phyloP scores from a whole-genome alignment of 2,113 vertebrate genomes.

The Cololabis saira region DNA sequence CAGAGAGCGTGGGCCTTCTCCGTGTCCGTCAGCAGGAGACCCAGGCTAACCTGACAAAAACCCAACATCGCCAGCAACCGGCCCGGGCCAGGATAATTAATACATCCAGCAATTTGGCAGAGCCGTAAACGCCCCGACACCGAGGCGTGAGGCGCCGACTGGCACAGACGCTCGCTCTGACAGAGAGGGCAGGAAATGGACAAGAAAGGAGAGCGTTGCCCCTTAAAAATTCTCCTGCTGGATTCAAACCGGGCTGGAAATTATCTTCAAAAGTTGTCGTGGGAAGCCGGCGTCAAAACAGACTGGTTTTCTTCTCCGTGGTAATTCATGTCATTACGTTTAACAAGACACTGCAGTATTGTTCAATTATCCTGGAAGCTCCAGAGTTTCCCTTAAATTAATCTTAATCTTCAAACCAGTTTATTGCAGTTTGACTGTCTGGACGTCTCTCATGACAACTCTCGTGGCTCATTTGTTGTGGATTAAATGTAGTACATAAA shows the following conservation, averaged over 20 bases:
- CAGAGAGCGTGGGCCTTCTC: constrained; percentile 48
- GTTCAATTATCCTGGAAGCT: constrained; percentile 2
- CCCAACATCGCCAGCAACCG: constrained; percentile 84
- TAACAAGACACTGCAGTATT: constrained; percentile 5
- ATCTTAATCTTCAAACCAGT: neutral
- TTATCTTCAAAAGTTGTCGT: too few relatives aligned
- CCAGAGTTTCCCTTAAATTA: neutral
- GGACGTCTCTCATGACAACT: too few relatives aligned
- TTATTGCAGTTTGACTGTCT: too few relatives aligned
- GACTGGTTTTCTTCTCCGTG: constrained; percentile 14
- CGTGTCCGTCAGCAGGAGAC: constrained; percentile 53
- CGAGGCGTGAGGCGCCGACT: constrained; percentile 23
- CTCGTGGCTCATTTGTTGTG: too few relatives aligned
- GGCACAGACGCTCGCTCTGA: constrained; percentile 21
- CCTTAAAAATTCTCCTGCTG: too few relatives aligned
- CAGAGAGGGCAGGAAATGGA: constrained; percentile 19
- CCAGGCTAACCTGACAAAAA: constrained; percentile 86
- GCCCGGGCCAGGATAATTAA: constrained; percentile 84
- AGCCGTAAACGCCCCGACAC: constrained; percentile 76
- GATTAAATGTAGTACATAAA: too few relatives aligned
- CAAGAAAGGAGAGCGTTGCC: neutral
- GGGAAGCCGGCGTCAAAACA: too few relatives aligned
- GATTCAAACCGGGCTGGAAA: too few relatives aligned
- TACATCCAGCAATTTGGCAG: constrained; percentile 80
- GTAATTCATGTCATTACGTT: constrained; percentile 7